Percentiles rank a stretch among this genome's conserved stretches.
phyloP scores from a whole-genome alignment of 2,888 invertebrate genomes.

The Tethea ocularis region DNA sequence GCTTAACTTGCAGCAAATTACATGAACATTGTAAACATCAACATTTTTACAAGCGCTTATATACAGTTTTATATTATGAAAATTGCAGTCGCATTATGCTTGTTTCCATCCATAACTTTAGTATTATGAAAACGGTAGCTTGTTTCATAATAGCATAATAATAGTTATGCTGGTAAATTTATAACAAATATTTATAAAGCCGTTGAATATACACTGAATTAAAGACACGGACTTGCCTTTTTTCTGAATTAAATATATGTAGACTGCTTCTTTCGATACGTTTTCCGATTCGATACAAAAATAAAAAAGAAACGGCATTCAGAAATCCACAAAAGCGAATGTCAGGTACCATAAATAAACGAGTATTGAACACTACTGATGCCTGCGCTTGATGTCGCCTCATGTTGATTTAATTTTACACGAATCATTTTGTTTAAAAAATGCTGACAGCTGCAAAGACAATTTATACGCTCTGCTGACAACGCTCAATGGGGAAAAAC shows the following conservation, averaged over 20 bases:
- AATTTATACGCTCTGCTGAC: constrained; percentile 9
- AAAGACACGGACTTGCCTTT: too few species aligned
- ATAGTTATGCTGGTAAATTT: background rate
- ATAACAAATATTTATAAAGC: background rate
- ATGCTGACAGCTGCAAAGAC: constrained; percentile 11
- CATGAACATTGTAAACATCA: background rate
- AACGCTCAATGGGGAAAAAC: constrained; percentile 6
- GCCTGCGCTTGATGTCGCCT: constrained; percentile 1
- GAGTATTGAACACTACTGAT: background rate
- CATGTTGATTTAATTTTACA: background rate
- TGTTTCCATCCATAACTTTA: background rate
- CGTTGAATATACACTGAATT: too few species aligned
- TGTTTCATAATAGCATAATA: background rate
- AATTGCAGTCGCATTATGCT: background rate
- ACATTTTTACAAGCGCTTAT: background rate
- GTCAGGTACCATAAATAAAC: background rate
- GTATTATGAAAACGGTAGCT: background rate
- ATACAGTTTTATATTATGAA: background rate
- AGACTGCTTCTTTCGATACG: too few species aligned
- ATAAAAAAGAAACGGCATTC: too few species aligned
- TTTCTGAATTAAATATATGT: too few species aligned
- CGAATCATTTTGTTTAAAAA: constrained; percentile 11
- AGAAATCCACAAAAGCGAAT: background rate
- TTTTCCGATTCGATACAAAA: too few species aligned
- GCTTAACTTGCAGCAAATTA: background rate